Conservation (phyloP, 2,797 vertebrate genomes). For the Myotis findleyi region DNA sequence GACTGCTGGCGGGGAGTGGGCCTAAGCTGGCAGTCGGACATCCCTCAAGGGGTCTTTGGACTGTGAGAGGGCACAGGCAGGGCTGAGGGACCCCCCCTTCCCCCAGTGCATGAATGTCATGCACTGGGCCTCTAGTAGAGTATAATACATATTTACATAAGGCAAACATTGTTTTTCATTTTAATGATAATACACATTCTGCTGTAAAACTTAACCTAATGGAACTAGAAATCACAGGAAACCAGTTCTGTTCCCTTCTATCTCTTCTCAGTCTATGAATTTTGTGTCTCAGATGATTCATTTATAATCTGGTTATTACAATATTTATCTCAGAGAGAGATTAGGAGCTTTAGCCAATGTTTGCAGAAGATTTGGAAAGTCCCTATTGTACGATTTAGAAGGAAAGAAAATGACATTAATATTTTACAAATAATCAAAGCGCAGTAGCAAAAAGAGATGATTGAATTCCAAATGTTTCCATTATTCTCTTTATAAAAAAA, state of each 20-base stretch:
- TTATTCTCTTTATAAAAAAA: neutral
- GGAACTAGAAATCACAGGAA: neutral
- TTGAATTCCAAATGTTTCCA: constrained; percentile 58
- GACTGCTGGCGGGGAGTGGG: too few species aligned
- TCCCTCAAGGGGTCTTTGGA: too few species aligned
- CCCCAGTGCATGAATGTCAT: too few species aligned
- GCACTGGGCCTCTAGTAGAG: neutral
- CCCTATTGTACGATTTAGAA: constrained; percentile 14
- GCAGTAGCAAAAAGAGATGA: neutral
- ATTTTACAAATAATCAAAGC: constrained; percentile 41
- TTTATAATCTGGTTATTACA: constrained; percentile 52
- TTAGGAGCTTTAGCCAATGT: neutral
- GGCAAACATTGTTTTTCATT: neutral
- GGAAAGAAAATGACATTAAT: constrained; percentile 17
- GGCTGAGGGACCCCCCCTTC: too few species aligned
- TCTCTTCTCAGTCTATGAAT: neutral
- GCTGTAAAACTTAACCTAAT: neutral
- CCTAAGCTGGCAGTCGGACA: too few species aligned
- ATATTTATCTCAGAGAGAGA: constrained; percentile 52
- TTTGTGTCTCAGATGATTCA: neutral
- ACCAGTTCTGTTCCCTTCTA: neutral
- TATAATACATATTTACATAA: neutral
- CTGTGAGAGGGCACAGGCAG: too few species aligned
- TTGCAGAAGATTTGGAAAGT: constrained; percentile 19
- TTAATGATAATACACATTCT: neutral